These are phyloP conservation scores for Melipona beecheii DNA, from an alignment of 2,888 invertebrate genomes.

Conservation along the genomic window DNA sequence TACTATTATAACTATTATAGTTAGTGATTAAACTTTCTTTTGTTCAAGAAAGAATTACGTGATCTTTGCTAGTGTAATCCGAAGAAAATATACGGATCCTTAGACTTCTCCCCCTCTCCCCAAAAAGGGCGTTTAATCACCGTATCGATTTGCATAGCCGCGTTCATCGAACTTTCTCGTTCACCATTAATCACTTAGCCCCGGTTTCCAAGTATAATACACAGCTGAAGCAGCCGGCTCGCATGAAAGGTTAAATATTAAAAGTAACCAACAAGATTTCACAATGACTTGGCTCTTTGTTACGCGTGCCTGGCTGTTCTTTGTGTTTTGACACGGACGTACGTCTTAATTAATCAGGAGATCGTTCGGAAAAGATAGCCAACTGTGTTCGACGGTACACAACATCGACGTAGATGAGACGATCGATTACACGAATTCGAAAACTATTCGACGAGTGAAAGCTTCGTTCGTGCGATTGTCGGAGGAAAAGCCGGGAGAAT, in stretches of 20 bases:
- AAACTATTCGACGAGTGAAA: constrained; percentile 36
- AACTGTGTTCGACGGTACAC: too few species aligned
- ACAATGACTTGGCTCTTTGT: constrained; percentile 16
- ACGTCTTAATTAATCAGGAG: constrained; percentile 28
- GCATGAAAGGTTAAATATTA: background rate
- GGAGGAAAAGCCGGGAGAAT: background rate
- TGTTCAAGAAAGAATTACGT: too few species aligned
- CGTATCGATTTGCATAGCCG: constrained; percentile 17
- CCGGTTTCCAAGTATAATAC: background rate
- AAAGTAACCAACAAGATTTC: background rate
- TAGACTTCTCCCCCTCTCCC: background rate
- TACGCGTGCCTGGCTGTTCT: background rate
- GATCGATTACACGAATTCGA: constrained; percentile 16
- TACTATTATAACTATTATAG: too few species aligned
- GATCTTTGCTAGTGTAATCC: too few species aligned
- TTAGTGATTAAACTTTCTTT: too few species aligned
- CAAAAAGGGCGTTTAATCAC: constrained; percentile 13
- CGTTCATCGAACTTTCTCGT: constrained; percentile 27
- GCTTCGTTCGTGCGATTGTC: constrained; percentile 14
- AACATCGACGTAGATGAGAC: background rate
- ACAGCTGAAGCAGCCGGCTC: background rate
- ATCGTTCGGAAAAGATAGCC: background rate
- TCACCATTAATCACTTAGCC: constrained; percentile 8
- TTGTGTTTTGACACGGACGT: constrained; percentile 15
- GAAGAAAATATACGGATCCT: too few species aligned